phyloP scores from a whole-genome alignment of 2,888 invertebrate genomes.

The Pocota personata region DNA sequence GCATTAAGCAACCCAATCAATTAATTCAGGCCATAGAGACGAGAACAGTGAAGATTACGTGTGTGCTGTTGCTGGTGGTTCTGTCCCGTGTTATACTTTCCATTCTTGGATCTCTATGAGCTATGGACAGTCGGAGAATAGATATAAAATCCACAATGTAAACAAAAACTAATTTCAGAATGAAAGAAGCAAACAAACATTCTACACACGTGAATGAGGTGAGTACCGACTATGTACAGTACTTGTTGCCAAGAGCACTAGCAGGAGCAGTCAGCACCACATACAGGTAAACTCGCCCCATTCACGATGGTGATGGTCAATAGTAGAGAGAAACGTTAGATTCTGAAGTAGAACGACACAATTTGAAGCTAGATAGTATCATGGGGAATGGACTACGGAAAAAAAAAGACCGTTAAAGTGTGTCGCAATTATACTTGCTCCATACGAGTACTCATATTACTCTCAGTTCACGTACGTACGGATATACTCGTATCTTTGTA shows the following conservation, averaged over 20 bases:
- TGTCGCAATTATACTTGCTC: slow-evolving; percentile 46
- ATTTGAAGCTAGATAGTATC: slow-evolving; percentile 20
- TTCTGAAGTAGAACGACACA: slow-evolving; percentile 41
- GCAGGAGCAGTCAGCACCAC: not conserved
- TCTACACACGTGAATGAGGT: slow-evolving; percentile 6
- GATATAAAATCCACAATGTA: slow-evolving; percentile 44
- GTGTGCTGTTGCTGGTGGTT: not conserved
- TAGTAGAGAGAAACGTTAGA: not conserved
- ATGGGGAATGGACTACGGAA: not conserved
- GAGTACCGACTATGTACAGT: not conserved
- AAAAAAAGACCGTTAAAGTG: slow-evolving; percentile 36
- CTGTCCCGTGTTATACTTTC: not conserved
- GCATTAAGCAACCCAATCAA: slow-evolving; percentile 70
- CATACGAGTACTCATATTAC: not conserved
- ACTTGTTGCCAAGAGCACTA: slow-evolving; percentile 39
- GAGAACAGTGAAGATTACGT: slow-evolving; percentile 21
- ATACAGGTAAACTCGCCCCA: not conserved
- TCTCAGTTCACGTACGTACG: slow-evolving; percentile 8
- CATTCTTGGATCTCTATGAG: not conserved
- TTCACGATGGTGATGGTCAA: slow-evolving; percentile 4
- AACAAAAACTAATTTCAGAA: slow-evolving; percentile 56
- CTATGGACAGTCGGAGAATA: slow-evolving; percentile 4
- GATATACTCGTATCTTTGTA: not conserved
- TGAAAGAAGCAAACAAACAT: slow-evolving; percentile 39
- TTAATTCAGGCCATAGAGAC: slow-evolving; percentile 64